These are phyloP conservation scores for Rugalucina vietnamica DNA, from an alignment of 2,888 invertebrate genomes.

Conservation along the genomic window DNA sequence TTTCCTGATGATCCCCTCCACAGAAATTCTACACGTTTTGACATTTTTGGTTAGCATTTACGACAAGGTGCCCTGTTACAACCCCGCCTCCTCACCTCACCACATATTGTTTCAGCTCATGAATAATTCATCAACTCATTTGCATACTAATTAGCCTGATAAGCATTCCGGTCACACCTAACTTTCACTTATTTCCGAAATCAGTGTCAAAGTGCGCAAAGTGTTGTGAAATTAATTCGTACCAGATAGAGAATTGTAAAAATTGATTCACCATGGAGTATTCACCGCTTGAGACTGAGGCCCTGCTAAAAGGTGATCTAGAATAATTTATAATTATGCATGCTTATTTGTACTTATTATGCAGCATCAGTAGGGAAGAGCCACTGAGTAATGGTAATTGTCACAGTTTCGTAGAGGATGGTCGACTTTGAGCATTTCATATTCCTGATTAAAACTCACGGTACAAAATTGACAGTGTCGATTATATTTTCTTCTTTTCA, in stretches of 20 bases:
- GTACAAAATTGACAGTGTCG: too few relatives aligned
- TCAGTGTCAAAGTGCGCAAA: neutral
- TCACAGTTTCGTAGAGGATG: too few relatives aligned
- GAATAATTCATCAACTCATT: constrained; percentile 62
- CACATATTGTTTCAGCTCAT: constrained; percentile 59
- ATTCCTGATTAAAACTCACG: too few relatives aligned
- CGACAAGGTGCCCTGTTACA: neutral
- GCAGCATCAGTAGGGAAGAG: neutral
- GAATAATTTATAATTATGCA: constrained; percentile 10
- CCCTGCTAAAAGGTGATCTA: constrained; percentile 70
- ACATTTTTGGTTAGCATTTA: neutral
- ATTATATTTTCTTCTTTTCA: too few relatives aligned
- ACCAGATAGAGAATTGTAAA: constrained; percentile 39
- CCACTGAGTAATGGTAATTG: too few relatives aligned
- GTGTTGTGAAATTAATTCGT: constrained; percentile 20
- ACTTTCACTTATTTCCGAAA: constrained; percentile 28
- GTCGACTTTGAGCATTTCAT: too few relatives aligned
- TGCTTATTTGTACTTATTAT: constrained; percentile 12
- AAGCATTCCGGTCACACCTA: constrained; percentile 51
- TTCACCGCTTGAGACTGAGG: constrained; percentile 72
- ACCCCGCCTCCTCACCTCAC: constrained; percentile 40
- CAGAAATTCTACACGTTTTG: too few relatives aligned
- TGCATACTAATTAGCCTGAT: constrained; percentile 59
- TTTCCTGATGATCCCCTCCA: too few relatives aligned
- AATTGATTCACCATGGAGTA: constrained; percentile 67